Conservation (phyloP, 1,140 invertebrate genomes). For the Drosophila novamexicana region DNA sequence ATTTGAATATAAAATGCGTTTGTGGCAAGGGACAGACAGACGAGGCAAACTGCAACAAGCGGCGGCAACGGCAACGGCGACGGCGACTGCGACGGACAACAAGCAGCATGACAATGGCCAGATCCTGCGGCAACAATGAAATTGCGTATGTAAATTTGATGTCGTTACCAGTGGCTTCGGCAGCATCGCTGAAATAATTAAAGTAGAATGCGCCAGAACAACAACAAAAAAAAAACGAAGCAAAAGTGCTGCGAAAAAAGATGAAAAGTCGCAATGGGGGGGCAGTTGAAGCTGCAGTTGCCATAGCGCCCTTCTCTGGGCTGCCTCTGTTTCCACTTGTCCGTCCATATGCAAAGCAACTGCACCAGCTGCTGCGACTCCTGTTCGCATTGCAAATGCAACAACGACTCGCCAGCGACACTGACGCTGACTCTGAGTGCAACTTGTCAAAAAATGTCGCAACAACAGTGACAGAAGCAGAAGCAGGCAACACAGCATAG, state of each 20-base stretch:
- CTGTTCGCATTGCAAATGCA: constrained; percentile 49
- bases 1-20: constrained; percentile 82
- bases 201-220: constrained; percentile 70
- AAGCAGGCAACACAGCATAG: constrained; percentile 16
- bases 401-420: constrained; percentile 21
- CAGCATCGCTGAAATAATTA: constrained; percentile 81
- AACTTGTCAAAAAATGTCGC: constrained; percentile 81
- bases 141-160: constrained; percentile 83
- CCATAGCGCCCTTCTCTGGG: background rate
- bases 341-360: constrained; percentile 75
- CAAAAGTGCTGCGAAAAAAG: background rate
- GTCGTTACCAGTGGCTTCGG: constrained; percentile 73
- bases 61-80: constrained; percentile 16
- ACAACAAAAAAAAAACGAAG: constrained; percentile 19
- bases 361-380: constrained; percentile 54
- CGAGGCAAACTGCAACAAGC: constrained; percentile 29
- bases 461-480: constrained; percentile 42
- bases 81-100: constrained; percentile 25
- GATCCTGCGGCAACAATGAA: constrained; percentile 80
- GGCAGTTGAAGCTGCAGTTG: constrained; percentile 26
- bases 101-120: constrained; percentile 56
- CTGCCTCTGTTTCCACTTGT: constrained; percentile 38
- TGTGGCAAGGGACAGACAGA: constrained; percentile 42
- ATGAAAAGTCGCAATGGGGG: constrained; percentile 39
- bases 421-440: constrained; percentile 60